Evolutionary conservation across 2,797 vertebrate genomes (phyloP).

Genomic region (Okamejei kenojei): DNA sequence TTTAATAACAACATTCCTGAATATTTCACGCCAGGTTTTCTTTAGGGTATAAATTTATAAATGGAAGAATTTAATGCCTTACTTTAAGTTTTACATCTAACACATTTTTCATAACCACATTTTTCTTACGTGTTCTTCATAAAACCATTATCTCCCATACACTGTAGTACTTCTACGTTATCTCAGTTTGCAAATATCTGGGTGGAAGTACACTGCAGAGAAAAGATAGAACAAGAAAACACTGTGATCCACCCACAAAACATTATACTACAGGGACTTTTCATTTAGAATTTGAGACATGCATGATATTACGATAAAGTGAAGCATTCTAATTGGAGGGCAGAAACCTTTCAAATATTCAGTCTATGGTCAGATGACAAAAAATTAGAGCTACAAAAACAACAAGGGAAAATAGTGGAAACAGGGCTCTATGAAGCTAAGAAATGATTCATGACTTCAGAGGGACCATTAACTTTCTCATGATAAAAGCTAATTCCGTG

Average conservation of each 20-base stretch:
- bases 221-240: not conserved
- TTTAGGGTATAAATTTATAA: not conserved
- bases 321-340: not conserved
- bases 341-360: not conserved
- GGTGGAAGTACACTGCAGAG: not conserved
- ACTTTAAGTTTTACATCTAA: not conserved
- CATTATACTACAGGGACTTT: not conserved
- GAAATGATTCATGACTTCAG: not conserved
- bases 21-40: not conserved
- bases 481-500: not conserved
- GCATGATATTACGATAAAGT: not conserved
- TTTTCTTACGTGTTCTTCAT: not conserved
- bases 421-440: not conserved
- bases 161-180: not conserved
- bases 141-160: not conserved
- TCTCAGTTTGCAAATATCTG: not conserved
- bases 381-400: not conserved
- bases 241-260: not conserved
- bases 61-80: not conserved
- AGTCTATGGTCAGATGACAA: not conserved
- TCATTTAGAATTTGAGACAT: not conserved
- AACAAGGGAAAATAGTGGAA: not conserved
- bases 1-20: not conserved
- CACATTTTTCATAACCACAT: not conserved
- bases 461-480: not conserved